A percentile compares a stretch with the other conserved stretches of the same genome.
Evolutionary conservation across 92 coral and sea anemone species (phyloP).

Genomic region (Paragorgia papillata): DNA sequence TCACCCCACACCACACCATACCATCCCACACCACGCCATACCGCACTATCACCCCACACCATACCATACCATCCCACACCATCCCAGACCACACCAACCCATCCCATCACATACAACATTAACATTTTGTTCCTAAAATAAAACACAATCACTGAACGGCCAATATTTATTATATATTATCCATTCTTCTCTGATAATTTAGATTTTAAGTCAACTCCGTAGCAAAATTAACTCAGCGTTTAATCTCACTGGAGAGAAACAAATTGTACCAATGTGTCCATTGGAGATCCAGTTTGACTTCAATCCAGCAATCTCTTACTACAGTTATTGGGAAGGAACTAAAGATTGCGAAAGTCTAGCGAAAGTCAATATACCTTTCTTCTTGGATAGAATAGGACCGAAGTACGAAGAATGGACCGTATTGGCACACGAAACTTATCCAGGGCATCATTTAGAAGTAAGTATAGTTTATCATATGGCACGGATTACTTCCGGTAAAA

Average conservation of each 20-base stretch:
- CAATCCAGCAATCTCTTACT: constrained; percentile 71
- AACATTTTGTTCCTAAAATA: too few species aligned
- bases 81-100: too few species aligned
- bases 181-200: not conserved
- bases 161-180: too few species aligned
- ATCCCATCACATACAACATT: too few species aligned
- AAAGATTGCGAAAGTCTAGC: constrained; percentile 64
- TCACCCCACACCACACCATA: too few species aligned
- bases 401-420: constrained; percentile 88
- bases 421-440: constrained; percentile 88
- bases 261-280: constrained; percentile 83
- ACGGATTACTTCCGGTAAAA: too few species aligned
- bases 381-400: constrained; percentile 95
- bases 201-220: constrained; percentile 17
- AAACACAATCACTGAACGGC: too few species aligned
- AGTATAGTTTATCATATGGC: too few species aligned
- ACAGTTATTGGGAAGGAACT: constrained; percentile 61
- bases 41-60: too few species aligned
- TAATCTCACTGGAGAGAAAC: constrained; percentile 68
- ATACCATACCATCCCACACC: too few species aligned
- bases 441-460: constrained; percentile 84
- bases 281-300: constrained; percentile 70
- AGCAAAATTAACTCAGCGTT: constrained; percentile 45
- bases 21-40: too few species aligned
- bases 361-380: constrained; percentile 72